phyloP scores from a whole-genome alignment of 2,888 invertebrate species.

The Netelia fuscicornis region DNA sequence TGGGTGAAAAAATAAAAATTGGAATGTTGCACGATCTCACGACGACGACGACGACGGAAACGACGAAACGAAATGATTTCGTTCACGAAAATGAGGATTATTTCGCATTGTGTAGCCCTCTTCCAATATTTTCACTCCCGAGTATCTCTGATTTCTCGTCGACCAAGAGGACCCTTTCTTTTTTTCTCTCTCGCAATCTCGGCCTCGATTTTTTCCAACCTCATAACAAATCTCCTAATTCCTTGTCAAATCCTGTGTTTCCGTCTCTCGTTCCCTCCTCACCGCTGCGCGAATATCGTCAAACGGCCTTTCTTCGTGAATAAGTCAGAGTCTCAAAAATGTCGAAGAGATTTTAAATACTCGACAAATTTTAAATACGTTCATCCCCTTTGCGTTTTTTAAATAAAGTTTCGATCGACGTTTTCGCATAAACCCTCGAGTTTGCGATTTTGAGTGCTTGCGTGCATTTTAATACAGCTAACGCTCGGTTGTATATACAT shows the following conservation, averaged over 20 bases:
- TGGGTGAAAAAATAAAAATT: conserved; percentile 49
- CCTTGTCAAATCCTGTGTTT: not conserved
- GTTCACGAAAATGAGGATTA: not conserved
- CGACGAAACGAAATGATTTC: conserved; percentile 1
- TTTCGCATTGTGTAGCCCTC: not conserved
- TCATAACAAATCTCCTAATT: not conserved
- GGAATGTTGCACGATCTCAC: not conserved
- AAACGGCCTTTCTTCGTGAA: not conserved
- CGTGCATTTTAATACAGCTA: not conserved
- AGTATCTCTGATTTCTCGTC: conserved; percentile 6
- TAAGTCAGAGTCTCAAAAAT: not conserved
- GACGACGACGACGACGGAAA: not conserved
- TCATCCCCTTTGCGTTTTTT: no score
- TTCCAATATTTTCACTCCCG: conserved; percentile 21
- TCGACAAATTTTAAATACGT: no score
- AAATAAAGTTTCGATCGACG: not conserved
- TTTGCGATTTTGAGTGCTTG: conserved; percentile 8
- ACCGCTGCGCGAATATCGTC: not conserved
- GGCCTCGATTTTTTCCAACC: not conserved
- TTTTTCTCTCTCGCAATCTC: not conserved
- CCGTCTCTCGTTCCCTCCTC: conserved; percentile 19
- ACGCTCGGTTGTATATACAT: not conserved
- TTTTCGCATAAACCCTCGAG: not conserved
- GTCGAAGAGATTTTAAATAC: no score
- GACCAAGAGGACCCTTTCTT: not conserved